Base-by-base conservation (phyloP, 2,888 invertebrate genomes). In the Trissolcus brochymenae region DNA sequence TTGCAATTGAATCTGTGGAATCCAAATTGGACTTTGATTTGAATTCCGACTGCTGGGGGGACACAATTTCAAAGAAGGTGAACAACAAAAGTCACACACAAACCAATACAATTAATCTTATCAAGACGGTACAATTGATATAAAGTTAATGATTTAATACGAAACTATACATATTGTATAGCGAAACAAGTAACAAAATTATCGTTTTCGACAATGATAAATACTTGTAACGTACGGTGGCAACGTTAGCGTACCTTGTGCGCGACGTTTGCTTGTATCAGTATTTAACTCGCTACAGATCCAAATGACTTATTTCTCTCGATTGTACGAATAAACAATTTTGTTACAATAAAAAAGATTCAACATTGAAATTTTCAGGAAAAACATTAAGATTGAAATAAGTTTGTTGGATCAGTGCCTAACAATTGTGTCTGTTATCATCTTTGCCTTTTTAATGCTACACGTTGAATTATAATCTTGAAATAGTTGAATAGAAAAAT, bases 391-490 rank as follows among this genome's bases (percentile, higher is more conserved):
- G 16, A 6, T 19, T 51, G 51, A 14, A 19, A 19, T 13, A 17
- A 19, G 17, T 11, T 51, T 51, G 7, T 51, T 51, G 51, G 19
- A 51, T 51, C 51, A 9, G 19, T 17, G 13, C 56, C 17, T 29
- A 56, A 51, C 51, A 51, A 73, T 72, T 64, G 60, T 60, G 68
- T 68, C 72, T 60, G 62, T 72, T 78, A 78, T 75, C 61, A 72
- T 76, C 54, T 72, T 72, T 79, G 75, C 73, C 76, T 79, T 79
- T 78, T 59, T 73, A 73, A 79, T 51, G 79, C 79, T 70, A 76
- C 57, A 75, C 21, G 55, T 76, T 76, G 11, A 35, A 65, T 61
- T 77, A 51, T 74, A 76, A 71, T 76, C 68, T 67, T 56, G 73
- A 57, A 43, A 51, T 77, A 76, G 74, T 74, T 43, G 43, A 56